Evolutionary conservation across 1,140 invertebrate genomes (phyloP), one percentile per base, ranked within the genome.

Genomic region (Leptinotarsa texana): DNA sequence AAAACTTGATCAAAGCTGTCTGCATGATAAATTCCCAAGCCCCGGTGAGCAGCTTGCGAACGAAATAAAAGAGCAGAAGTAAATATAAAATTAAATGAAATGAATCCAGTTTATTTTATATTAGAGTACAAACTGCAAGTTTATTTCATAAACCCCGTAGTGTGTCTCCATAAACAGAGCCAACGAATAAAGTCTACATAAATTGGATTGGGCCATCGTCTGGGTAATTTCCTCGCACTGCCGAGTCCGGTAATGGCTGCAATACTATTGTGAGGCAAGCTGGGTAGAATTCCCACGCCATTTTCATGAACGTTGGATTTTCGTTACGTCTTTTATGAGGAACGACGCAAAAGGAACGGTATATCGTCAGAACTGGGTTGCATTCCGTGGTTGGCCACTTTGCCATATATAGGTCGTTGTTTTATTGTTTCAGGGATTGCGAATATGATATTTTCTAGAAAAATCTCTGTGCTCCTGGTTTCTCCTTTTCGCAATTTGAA

Each of bases 151-250:
- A 65, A 65, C 63, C 27, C 21, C 17, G 63, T 22, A 33, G 51
- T 18, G 51, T 57, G 67, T 48, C 67, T 42, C 27, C 67, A 42
- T 22, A 70, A 70, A 57, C 48, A 72, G 61, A 65, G 24, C 24
- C 21, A 63, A 57, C 71, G 49, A 72, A 72, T 72, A 72, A 72
- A 72, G 61, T 72, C 71, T 27, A 61, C 71, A 72, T 72, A 72
- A 72, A 72, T 72, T 72, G 71, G 71, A 72, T 65, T 63, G 71
- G 71, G 63, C 71, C 27, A 72, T 72, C 71, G 71, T 72, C 71
- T 72, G 71, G 71, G 61, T 51, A 72, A 72, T 72, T 72, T 72
- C 57, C 71, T 72, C 71, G 71, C 71, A 63, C 63, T 72, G 71
- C 33, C 71, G 49, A 51, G 71, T 65, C 71, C 71, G 61, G 71